Base-by-base conservation (phyloP, 1,140 invertebrate genomes). In the Ceratosolen solmsi region DNA sequence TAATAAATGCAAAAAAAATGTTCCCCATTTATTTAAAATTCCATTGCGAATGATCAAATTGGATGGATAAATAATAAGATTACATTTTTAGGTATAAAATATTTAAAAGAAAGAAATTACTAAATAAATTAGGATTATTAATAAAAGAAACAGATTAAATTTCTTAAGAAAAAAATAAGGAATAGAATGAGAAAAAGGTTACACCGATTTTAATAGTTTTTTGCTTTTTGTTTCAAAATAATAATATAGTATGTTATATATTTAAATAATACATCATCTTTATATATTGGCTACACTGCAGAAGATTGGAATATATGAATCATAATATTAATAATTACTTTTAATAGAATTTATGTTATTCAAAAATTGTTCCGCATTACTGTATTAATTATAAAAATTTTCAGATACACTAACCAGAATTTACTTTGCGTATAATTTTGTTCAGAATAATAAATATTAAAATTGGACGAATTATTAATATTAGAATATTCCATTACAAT, bases 51-150 rank as follows among this genome's bases (percentile, higher is more conserved):
- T 38, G 2, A 51, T 51, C 7, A 11, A 27, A 41, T 33, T 38
- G 41, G 56, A 36, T 9, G 11, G 9, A 33, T 17, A n/a, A 58
- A 8, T 51, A 54, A 25, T 74, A n/a, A n/a, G 20, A 68, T 74
- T 80, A 68, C 56, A 71, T 82, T 77, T 82, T 77, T 77, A 60
- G 27, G 15, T 77, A 60, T 82, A 77, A 60, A 77, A 54, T 68
- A 56, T 75, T 75, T 20, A 36, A 30, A 54, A 33, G 33, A 65
- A 2, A 20, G 60, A 7, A 22, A 46, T n/a, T 71, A 79, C 9
- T 77, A 49, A 22, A 68, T 82, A 71, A 54, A 27, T 71, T n/a
- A n/a, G 63, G 77, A 82, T 46, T 33, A 38, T 68, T 75, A 68
- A 54, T 17, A 20, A 20, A 25, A 25, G n/a, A 63, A 63, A 63